Percentiles rank a stretch among this genome's conserved stretches.
Conservation (phyloP, 2,888 invertebrate genomes). For the Cistogaster globosa region DNA sequence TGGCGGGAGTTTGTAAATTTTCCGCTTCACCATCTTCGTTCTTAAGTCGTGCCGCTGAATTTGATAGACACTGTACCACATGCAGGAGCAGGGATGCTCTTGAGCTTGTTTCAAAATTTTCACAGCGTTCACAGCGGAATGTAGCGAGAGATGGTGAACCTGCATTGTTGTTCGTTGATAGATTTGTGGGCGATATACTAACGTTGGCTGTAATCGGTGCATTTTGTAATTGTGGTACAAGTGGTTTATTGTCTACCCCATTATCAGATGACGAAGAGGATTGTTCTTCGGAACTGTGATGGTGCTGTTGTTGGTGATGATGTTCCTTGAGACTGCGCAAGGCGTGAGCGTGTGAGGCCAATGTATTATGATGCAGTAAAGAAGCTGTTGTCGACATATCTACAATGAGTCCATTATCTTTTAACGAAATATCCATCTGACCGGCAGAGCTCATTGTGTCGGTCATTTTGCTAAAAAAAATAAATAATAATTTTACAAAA, state of each 20-base stretch:
- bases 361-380: constrained; percentile 78
- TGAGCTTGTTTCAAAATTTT: constrained; percentile 91
- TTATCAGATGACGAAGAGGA: constrained; percentile 68
- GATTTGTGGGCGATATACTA: constrained; percentile 77
- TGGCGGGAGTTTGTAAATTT: constrained; percentile 75
- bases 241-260: constrained; percentile 66
- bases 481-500: constrained; percentile 33
- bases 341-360: constrained; percentile 73
- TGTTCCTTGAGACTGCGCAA: constrained; percentile 78
- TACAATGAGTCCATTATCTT: constrained; percentile 77
- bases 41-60: constrained; percentile 75
- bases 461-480: constrained; percentile 78
- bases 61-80: constrained; percentile 86
- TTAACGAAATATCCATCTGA: constrained; percentile 79
- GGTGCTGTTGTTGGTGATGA: constrained; percentile 68
- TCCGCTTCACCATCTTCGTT: constrained; percentile 83
- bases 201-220: constrained; percentile 64
- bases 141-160: constrained; percentile 77
- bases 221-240: constrained; percentile 61
- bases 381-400: constrained; percentile 79
- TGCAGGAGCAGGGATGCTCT: constrained; percentile 90
- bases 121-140: constrained; percentile 89
- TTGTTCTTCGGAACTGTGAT: constrained; percentile 69
- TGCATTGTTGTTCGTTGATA: constrained; percentile 76
- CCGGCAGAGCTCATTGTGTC: constrained; percentile 79